These are phyloP conservation scores for Peromyscus melanophrys DNA, from an alignment of 2,797 vertebrate species.

Conservation along the genomic window DNA sequence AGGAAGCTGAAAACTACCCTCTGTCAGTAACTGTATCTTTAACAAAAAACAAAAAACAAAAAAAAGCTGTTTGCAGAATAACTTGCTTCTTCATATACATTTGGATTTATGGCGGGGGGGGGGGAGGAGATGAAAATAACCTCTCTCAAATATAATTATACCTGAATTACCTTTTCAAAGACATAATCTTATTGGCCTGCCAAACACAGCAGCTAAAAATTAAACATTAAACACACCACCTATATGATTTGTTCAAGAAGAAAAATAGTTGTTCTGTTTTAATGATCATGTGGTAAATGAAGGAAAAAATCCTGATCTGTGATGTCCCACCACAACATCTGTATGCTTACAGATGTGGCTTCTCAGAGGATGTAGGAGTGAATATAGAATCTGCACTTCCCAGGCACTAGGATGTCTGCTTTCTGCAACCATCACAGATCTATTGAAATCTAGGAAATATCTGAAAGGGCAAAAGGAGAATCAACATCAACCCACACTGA, in stretches of 20 bases:
- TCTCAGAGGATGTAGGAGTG: conserved; percentile 40
- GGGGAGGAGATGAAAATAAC: not conserved
- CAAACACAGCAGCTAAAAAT: not conserved
- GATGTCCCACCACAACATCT: not conserved
- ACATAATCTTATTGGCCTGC: conserved; percentile 10
- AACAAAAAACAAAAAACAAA: conserved; percentile 31
- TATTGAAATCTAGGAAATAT: conserved; percentile 59
- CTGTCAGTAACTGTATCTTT: conserved; percentile 73
- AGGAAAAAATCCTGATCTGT: conserved; percentile 31
- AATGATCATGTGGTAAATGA: not conserved
- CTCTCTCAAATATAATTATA: conserved; percentile 60
- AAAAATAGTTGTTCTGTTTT: conserved; percentile 68
- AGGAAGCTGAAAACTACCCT: conserved; percentile 78
- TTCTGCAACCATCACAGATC: conserved; percentile 40
- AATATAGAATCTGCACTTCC: conserved; percentile 53
- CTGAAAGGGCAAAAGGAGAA: conserved; percentile 39
- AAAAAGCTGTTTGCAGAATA: conserved; percentile 77
- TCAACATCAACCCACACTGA: conserved; percentile 15
- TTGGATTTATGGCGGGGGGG: not conserved
- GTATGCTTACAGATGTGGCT: not conserved
- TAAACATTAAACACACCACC: conserved; percentile 27
- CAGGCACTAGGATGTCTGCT: not conserved
- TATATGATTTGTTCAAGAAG: conserved; percentile 49
- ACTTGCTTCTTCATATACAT: conserved; percentile 77
- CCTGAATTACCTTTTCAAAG: conserved; percentile 61